Conservation (phyloP, 1,140 invertebrate species). For the Rhysida immarginata region DNA sequence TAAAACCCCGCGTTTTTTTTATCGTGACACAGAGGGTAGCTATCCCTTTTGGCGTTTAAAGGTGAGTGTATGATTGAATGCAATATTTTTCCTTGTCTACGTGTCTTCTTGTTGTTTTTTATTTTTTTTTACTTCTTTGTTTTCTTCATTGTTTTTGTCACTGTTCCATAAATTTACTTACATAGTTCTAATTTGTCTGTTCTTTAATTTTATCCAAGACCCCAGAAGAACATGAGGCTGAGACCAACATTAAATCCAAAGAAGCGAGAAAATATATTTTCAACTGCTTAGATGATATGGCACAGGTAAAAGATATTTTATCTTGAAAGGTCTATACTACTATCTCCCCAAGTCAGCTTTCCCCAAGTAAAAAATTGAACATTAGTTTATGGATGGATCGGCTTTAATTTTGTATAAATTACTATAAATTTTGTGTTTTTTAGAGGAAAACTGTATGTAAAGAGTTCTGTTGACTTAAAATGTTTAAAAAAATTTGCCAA, state of each 20-base stretch:
- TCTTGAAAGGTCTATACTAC: neutral
- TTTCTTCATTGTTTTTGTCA: neutral
- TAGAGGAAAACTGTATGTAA: no score
- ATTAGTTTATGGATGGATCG: neutral
- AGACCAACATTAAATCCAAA: constrained; percentile 97
- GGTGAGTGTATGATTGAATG: constrained; percentile 24
- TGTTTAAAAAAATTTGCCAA: no score
- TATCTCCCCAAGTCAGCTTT: neutral
- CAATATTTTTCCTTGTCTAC: neutral
- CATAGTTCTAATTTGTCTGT: neutral
- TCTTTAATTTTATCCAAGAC: constrained; percentile 39
- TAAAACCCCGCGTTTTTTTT: constrained; percentile 98
- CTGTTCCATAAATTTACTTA: neutral
- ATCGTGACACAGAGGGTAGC: constrained; percentile 85
- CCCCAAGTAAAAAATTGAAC: neutral
- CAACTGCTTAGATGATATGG: constrained; percentile 98
- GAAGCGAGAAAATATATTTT: constrained; percentile 99
- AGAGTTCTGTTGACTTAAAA: no score
- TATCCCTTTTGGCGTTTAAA: constrained; percentile 97
- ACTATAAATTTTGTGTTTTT: no score
- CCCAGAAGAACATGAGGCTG: constrained; percentile 93
- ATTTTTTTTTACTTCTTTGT: no score
- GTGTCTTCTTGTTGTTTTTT: no score
- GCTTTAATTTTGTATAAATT: no score
- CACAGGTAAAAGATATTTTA: constrained; percentile 44